These are phyloP conservation scores for Zoroaster sp. DNA, from an alignment of 53 echinoderm and acorn worm genomes.

Conservation along the genomic window DNA sequence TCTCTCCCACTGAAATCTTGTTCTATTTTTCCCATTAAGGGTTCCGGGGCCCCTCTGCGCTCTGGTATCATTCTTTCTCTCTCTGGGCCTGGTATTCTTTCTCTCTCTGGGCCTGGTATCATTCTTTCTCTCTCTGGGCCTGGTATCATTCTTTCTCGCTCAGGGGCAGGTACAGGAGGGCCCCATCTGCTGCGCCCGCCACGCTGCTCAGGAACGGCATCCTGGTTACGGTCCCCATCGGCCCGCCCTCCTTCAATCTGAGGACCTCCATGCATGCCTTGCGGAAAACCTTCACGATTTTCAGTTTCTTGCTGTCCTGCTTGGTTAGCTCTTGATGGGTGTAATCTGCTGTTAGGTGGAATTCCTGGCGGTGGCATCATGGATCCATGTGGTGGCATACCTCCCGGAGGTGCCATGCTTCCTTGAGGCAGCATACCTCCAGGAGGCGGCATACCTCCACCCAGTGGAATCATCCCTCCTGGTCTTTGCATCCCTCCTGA, in stretches of 20 bases:
- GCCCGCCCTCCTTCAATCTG: slow-evolving; percentile 46
- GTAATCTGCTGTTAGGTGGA: slow-evolving; percentile 63
- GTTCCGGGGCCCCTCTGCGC: slow-evolving; percentile 20
- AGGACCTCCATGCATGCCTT: slow-evolving; percentile 18
- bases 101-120: not conserved
- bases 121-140: not conserved
- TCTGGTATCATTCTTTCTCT: slow-evolving; percentile 21
- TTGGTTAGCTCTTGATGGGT: slow-evolving; percentile 7
- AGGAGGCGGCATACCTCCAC: slow-evolving; percentile 60
- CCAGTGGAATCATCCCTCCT: slow-evolving; percentile 29
- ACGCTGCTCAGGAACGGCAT: slow-evolving; percentile 2
- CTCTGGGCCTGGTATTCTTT: not conserved
- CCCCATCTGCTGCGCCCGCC: slow-evolving; percentile 45
- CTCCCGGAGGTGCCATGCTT: slow-evolving; percentile 42
- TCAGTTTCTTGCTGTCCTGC: slow-evolving; percentile 24
- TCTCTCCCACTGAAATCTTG: slow-evolving; percentile 66
- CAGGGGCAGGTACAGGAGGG: slow-evolving; percentile 25
- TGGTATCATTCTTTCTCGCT: not conserved
- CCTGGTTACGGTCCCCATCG: slow-evolving; percentile 24
- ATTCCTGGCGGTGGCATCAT: slow-evolving; percentile 54
- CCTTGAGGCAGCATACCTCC: slow-evolving; percentile 64
- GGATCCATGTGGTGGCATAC: slow-evolving; percentile 16
- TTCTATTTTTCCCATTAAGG: slow-evolving; percentile 35
- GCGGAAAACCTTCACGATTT: slow-evolving; percentile 19
- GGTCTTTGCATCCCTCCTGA: slow-evolving; percentile 45